Conservation (phyloP, 2,113 vertebrate species). For the Pteruthius melanotis region DNA sequence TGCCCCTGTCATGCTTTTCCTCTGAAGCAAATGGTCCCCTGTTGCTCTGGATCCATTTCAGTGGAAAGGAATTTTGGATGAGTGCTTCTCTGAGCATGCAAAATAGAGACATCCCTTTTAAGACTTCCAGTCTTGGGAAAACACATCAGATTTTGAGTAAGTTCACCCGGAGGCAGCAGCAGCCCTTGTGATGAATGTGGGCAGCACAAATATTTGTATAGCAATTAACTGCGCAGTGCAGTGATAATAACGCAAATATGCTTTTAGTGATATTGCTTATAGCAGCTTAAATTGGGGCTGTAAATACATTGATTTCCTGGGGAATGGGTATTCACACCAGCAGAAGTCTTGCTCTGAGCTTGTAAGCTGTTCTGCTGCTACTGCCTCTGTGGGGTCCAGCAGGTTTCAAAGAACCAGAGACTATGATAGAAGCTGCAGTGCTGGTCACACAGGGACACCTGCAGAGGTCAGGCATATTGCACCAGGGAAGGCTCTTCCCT, state of each 20-base stretch:
- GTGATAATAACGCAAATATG: neutral
- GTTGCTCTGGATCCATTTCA: neutral
- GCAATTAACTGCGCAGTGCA: neutral
- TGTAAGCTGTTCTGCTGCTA: neutral
- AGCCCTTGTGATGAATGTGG: neutral
- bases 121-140: neutral
- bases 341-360: neutral
- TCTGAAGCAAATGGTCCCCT: neutral
- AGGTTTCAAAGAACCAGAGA: neutral
- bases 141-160: neutral
- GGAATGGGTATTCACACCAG: neutral
- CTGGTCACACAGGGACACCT: neutral
- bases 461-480: neutral
- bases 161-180: neutral
- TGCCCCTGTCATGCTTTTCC: neutral
- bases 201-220: conserved; percentile 30
- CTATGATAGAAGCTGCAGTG: neutral
- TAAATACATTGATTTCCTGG: neutral
- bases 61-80: neutral
- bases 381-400: neutral
- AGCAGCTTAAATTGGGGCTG: neutral
- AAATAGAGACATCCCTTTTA: neutral
- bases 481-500: neutral
- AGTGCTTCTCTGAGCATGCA: neutral
- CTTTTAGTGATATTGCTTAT: neutral